These are phyloP conservation scores for Strigops habroptila DNA, from an alignment of 2,113 vertebrate species.

Conservation along the genomic window DNA sequence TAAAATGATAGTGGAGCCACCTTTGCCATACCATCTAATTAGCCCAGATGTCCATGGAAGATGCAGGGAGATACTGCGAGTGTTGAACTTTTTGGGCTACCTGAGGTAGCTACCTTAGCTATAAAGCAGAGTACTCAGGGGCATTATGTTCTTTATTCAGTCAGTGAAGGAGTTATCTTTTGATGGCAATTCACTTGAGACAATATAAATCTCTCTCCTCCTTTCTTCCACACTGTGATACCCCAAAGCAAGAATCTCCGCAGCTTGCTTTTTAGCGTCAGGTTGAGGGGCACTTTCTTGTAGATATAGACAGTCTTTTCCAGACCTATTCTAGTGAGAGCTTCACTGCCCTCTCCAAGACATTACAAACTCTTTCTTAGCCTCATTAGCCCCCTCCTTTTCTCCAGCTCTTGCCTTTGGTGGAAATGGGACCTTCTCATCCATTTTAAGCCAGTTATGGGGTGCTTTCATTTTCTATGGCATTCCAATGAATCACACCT, in stretches of 20 bases:
- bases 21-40: not conserved
- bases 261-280: not conserved
- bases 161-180: not conserved
- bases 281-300: not conserved
- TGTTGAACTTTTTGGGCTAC: not conserved
- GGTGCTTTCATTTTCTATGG: not conserved
- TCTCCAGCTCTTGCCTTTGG: not conserved
- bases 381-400: not conserved
- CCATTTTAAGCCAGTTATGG: not conserved
- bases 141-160: not conserved
- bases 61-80: not conserved
- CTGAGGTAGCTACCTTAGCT: not conserved
- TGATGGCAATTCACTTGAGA: not conserved
- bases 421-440: not conserved
- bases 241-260: not conserved
- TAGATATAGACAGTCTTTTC: not conserved
- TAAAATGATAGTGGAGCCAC: not conserved
- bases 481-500: not conserved
- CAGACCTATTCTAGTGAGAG: not conserved
- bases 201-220: not conserved
- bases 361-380: not conserved
- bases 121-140: not conserved
- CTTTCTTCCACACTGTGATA: not conserved
- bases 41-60: not conserved
- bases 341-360: not conserved